Evolutionary conservation across 2,888 invertebrate species (phyloP).

Genomic region (Drosophila colorata): DNA sequence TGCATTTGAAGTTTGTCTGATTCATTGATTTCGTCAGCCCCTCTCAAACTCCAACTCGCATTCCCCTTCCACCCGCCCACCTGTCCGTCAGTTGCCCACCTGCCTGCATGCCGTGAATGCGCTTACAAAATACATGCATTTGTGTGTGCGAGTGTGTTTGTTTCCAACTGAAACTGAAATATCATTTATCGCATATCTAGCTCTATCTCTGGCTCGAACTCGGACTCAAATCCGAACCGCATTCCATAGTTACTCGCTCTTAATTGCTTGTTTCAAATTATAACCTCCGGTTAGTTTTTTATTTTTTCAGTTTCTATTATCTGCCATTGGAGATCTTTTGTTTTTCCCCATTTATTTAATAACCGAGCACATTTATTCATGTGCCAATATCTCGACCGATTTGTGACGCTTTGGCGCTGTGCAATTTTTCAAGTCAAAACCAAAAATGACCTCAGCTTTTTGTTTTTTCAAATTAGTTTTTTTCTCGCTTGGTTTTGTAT

Average conservation of each 20-base stretch:
- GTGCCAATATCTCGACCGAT: conserved; percentile 27
- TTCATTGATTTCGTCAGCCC: conserved; percentile 57
- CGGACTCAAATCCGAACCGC: conserved; percentile 31
- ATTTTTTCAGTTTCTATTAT: conserved; percentile 34
- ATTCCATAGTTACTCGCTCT: conserved; percentile 50
- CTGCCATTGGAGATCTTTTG: conserved; percentile 34
- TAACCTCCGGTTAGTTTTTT: conserved; percentile 52
- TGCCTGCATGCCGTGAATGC: conserved; percentile 29
- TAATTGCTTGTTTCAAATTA: conserved; percentile 69
- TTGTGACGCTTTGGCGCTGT: conserved; percentile 42
- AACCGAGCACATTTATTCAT: conserved; percentile 28
- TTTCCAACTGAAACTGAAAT: conserved; percentile 31
- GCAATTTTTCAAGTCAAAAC: conserved; percentile 55
- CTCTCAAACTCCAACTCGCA: conserved; percentile 4
- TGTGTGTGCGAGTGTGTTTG: neutral
- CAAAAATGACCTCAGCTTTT: conserved; percentile 72
- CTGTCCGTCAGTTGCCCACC: conserved; percentile 39
- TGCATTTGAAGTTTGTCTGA: conserved; percentile 37
- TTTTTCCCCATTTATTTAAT: conserved; percentile 33
- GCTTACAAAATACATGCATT: conserved; percentile 45
- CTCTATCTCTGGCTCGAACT: conserved; percentile 32
- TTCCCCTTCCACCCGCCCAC: conserved; percentile 24
- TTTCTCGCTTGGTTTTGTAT: conserved; percentile 32
- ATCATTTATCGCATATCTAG: conserved; percentile 64
- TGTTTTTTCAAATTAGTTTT: conserved; percentile 11